Percentiles rank a stretch among this genome's conserved stretches.
Conservation (phyloP, 2,888 invertebrate species). For the Ormyrus rosae region DNA sequence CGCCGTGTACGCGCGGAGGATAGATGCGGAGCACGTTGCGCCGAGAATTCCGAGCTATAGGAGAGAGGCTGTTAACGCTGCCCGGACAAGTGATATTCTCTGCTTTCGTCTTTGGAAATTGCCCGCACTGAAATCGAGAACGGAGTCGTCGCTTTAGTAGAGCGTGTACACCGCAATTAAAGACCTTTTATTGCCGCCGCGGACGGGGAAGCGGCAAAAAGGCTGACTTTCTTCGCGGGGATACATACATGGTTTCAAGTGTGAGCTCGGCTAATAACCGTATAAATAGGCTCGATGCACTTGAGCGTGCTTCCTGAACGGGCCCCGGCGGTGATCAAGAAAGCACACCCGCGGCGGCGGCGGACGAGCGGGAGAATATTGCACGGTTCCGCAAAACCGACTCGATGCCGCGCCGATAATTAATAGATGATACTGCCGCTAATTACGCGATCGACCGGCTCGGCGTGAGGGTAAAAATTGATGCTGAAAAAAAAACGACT, state of each 20-base stretch:
- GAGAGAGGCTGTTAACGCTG: too few relatives aligned
- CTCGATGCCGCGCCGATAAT: constrained; percentile 38
- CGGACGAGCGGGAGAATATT: constrained; percentile 5
- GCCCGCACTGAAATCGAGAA: too few relatives aligned
- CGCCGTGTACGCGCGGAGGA: neutral
- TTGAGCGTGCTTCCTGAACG: neutral
- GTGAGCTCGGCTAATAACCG: constrained; percentile 31
- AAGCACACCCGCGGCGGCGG: constrained; percentile 3
- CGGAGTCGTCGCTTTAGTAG: too few relatives aligned
- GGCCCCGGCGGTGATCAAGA: neutral
- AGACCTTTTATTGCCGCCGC: too few relatives aligned
- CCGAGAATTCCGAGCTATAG: too few relatives aligned
- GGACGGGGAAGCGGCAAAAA: too few relatives aligned
- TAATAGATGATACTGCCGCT: constrained; percentile 43
- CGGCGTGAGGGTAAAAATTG: neutral
- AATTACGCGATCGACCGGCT: constrained; percentile 34
- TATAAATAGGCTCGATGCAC: constrained; percentile 18
- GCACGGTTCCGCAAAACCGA: constrained; percentile 1
- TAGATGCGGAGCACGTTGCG: too few relatives aligned
- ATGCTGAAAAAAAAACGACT: neutral
- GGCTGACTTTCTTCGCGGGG: too few relatives aligned
- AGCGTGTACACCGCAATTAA: too few relatives aligned
- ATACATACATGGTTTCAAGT: neutral
- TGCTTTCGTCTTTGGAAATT: too few relatives aligned
- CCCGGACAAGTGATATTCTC: too few relatives aligned